Evolutionary conservation across 1,140 invertebrate genomes (phyloP).

Genomic region (Drosophila sp.): DNA sequence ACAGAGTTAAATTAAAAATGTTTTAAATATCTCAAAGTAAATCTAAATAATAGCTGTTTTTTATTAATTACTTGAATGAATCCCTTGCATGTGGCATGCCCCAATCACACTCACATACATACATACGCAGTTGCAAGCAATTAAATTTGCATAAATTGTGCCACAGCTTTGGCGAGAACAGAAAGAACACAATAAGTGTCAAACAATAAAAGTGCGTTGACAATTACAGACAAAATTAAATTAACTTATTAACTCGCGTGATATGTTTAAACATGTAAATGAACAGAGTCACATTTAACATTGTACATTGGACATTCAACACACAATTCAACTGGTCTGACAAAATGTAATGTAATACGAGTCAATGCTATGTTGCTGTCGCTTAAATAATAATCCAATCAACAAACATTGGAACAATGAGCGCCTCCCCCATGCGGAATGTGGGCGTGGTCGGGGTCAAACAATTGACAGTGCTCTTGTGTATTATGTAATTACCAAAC

Average conservation of each 20-base stretch:
- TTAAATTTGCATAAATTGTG: conserved; percentile 80
- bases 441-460: conserved; percentile 9
- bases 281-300: conserved; percentile 1
- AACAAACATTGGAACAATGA: conserved; percentile 59
- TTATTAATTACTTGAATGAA: conserved; percentile 7
- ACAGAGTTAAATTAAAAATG: too few relatives aligned
- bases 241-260: conserved; percentile 74
- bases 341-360: conserved; percentile 77
- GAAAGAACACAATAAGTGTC: conserved; percentile 49
- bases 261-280: conserved; percentile 60
- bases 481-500: conserved; percentile 57
- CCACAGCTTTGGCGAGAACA: conserved; percentile 9
- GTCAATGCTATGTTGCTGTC: conserved; percentile 49
- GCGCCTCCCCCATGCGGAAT: background rate
- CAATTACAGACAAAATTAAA: conserved; percentile 81
- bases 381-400: conserved; percentile 82
- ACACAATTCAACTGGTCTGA: conserved; percentile 22
- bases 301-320: too few relatives aligned
- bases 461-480: conserved; percentile 59
- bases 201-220: conserved; percentile 78
- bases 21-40: too few relatives aligned
- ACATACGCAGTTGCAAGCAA: conserved; percentile 63
- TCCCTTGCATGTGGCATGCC: background rate
- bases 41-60: background rate
- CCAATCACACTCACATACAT: background rate